Percentiles rank a stretch among this genome's conserved stretches.
phyloP scores from a whole-genome alignment of 2,113 vertebrate species.

The Puffinus mauretanicus region DNA sequence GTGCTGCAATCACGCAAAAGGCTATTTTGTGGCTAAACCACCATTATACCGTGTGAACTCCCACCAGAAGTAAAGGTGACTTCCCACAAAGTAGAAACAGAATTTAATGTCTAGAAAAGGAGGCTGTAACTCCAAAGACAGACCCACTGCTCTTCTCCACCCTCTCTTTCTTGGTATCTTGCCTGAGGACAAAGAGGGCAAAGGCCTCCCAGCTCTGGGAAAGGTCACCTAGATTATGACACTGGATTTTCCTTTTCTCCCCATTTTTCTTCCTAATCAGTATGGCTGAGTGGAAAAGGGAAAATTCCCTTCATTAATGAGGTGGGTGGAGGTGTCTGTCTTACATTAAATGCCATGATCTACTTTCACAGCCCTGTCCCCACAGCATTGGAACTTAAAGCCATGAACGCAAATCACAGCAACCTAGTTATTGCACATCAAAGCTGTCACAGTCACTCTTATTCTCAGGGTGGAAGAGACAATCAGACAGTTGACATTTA shows the following conservation, averaged over 20 bases:
- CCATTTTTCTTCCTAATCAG: background rate
- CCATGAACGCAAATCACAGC: background rate
- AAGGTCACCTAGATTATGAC: background rate
- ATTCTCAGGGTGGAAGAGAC: background rate
- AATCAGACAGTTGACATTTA: slow-evolving; percentile 30
- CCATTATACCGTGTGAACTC: background rate
- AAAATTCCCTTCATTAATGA: background rate
- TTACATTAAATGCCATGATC: background rate
- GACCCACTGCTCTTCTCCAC: background rate
- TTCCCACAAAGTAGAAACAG: background rate
- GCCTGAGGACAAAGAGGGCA: background rate
- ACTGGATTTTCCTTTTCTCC: background rate
- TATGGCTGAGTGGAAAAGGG: background rate
- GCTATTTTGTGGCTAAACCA: background rate
- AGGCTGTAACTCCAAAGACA: background rate
- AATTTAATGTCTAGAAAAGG: background rate
- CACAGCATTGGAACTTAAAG: background rate
- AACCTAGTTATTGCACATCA: background rate
- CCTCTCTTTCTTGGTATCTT: background rate
- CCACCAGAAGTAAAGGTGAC: background rate
- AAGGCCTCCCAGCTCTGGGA: background rate
- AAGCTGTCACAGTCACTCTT: background rate
- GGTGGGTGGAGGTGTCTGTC: background rate
- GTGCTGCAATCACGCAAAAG: background rate
- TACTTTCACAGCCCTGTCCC: background rate